Evolutionary conservation across 2,113 vertebrate species (phyloP), one percentile per base, ranked within the genome.

Genomic region (Tachycineta bicolor): DNA sequence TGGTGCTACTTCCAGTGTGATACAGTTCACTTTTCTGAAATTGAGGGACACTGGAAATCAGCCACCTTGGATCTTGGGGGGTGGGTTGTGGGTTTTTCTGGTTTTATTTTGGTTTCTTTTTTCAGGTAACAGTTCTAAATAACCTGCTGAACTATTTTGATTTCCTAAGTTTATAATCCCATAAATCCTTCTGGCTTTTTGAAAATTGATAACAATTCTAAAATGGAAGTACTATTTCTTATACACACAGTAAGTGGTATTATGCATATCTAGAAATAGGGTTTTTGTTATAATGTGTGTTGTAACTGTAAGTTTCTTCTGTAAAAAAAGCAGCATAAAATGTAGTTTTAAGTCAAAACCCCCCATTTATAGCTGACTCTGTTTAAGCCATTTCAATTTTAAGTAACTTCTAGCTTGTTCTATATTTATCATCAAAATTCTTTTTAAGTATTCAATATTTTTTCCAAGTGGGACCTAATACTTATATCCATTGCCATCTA

Each of bases 261-360:
- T 87, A 26, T 26, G 13, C 18, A 13, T 63, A n/a, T 46, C 41
- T 77, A 77, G 28, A 74, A 83, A 62, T 14, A 41, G 9, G 8
- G 3, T 1, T 3, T 80, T 83, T 83, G 12, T 53, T 77, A 17
- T 5, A 50, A 39, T 0, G 0, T 53, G 19, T 44, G 29, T 18
- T 20, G 17, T 76, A 77, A 52, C 15, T 74, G 17, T 31, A 87
- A 69, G 10, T 43, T 86, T 65, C 13, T 39, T 53, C 46, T 20
- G 20, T 53, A 73, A 83, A 49, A 73, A 49, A 79, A 53, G 14
- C 34, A 86, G 24, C 18, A 34, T 21, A 44, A 87, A 71, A 2
- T 26, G 20, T 68, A 37, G 2, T 9, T 37, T 82, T 70, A 67
- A 63, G 22, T 69, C 2, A 83, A 37, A 83, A 75, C 82, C 2